These are phyloP conservation scores for Rhinogobio ventralis DNA, from an alignment of 2,797 vertebrate genomes.

Conservation along the genomic window DNA sequence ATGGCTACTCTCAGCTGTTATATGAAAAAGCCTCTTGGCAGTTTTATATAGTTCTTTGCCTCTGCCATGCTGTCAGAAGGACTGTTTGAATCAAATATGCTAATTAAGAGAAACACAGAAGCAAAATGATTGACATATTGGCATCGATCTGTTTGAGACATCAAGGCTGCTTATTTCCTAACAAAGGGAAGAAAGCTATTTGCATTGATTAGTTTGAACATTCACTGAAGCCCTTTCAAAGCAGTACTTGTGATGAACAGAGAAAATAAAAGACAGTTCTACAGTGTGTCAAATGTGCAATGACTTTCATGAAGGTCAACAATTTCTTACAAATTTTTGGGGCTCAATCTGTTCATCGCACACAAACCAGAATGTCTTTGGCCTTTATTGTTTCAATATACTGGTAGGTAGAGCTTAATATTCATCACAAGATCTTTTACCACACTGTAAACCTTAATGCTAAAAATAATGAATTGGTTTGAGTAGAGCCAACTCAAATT, in stretches of 20 bases:
- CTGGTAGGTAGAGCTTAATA: not conserved
- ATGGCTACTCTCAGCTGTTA: not conserved
- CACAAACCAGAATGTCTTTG: not conserved
- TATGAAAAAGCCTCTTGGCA: slow-evolving; percentile 10
- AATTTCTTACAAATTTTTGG: not conserved
- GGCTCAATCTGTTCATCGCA: not conserved
- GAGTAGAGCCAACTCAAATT: too few species aligned
- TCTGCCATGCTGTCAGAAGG: slow-evolving; percentile 13
- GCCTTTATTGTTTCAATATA: not conserved
- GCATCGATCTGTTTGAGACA: slow-evolving; percentile 32
- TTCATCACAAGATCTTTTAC: not conserved
- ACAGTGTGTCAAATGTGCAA: slow-evolving; percentile 20
- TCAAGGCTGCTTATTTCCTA: slow-evolving; percentile 31
- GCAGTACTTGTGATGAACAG: not conserved
- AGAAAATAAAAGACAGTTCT: slow-evolving; percentile 1
- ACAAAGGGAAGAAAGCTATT: slow-evolving; percentile 32
- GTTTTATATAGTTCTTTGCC: slow-evolving; percentile 4
- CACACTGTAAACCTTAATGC: too few species aligned
- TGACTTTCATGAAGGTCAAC: slow-evolving; percentile 5
- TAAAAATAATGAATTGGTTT: too few species aligned
- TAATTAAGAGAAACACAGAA: slow-evolving; percentile 32
- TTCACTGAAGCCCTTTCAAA: slow-evolving; percentile 20
- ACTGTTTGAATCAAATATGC: slow-evolving; percentile 33
- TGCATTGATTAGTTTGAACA: slow-evolving; percentile 20
- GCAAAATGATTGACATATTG: slow-evolving; percentile 28